These are phyloP conservation scores for Chouioia cunea DNA, from an alignment of 2,888 invertebrate genomes.

Conservation along the genomic window DNA sequence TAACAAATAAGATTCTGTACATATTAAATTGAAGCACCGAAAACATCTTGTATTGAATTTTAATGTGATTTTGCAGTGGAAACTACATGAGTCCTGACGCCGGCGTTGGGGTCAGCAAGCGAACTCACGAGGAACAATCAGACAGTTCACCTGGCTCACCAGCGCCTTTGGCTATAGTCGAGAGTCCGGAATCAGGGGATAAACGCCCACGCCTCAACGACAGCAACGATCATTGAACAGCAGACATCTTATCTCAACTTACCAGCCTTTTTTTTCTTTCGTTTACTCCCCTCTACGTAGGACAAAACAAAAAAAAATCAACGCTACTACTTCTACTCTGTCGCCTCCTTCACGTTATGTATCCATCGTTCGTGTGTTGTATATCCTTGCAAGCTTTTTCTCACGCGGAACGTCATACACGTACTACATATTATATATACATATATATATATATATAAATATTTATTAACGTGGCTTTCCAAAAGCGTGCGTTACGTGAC, in stretches of 20 bases:
- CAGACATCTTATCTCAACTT: conserved; percentile 14
- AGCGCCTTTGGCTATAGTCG: conserved; percentile 66
- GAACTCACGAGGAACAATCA: conserved; percentile 62
- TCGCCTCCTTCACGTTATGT: too few species aligned
- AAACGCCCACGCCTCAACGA: conserved; percentile 67
- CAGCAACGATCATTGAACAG: conserved; percentile 64
- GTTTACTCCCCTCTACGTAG: not conserved
- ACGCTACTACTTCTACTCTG: too few species aligned
- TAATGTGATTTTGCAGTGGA: conserved; percentile 56
- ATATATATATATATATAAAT: too few species aligned
- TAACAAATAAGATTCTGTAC: too few species aligned
- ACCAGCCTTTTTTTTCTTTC: conserved; percentile 40
- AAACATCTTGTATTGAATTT: not conserved
- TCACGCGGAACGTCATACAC: too few species aligned
- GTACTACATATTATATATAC: too few species aligned
- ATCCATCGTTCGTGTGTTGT: too few species aligned
- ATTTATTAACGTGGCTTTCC: too few species aligned
- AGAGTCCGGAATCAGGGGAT: conserved; percentile 65
- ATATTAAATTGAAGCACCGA: not conserved
- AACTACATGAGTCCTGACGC: conserved; percentile 66
- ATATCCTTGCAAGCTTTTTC: too few species aligned
- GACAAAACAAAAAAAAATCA: too few species aligned
- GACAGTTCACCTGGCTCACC: conserved; percentile 67
- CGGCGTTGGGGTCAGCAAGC: conserved; percentile 63
- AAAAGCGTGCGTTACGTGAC: too few species aligned